Evolutionary conservation across 2,113 vertebrate species (phyloP), one percentile per base, ranked within the genome.

Genomic region (Eretmochelys imbricata): DNA sequence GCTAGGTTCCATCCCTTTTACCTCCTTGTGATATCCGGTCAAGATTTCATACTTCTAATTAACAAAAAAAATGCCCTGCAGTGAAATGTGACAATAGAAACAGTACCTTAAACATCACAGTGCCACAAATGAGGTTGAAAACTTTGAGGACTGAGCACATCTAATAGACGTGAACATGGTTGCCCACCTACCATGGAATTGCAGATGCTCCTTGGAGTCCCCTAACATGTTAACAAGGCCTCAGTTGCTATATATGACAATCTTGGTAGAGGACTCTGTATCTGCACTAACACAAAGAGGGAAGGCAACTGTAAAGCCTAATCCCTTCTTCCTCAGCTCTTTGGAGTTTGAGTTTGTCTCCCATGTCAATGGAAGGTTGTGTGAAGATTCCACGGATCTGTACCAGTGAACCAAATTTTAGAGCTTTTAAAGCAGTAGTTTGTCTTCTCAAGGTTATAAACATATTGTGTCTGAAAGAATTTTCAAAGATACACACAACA

Each of bases 21-120:
- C 80, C 10, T 50, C 1, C 25, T 46, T 29, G 51, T 1, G 31
- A 81, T 65, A 57, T 46, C 25, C 5, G 0, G 10, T 50, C 69
- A 48, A 35, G 86, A 85, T 76, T 89, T 93, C 91, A 51, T 54
- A 1, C 57, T 75, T 82, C 1, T 89, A 81, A 35, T 96, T 95
- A 88, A 75, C 57, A 88, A 24, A 87, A 57, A 84, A 88, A 80
- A 8, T 82, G 89, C 17, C 35, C 88, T 75, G 84, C 0, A 3
- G 57, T 92, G 92, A 87, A 95, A 90, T 89, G 88, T 85, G 88
- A 76, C 85, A 88, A 3, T 8, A 46, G 82, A 87, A 95, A 72
- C 50, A 42, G 14, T 59, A 59, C 14, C 54, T 83, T 57, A 29
- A 48, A 48, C 42, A 29, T 48, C 24, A 13, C 11, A 27, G 42